Evolutionary conservation across 2,797 vertebrate species (phyloP), one percentile per base, ranked within the genome.

Genomic region (Clamator glandarius): DNA sequence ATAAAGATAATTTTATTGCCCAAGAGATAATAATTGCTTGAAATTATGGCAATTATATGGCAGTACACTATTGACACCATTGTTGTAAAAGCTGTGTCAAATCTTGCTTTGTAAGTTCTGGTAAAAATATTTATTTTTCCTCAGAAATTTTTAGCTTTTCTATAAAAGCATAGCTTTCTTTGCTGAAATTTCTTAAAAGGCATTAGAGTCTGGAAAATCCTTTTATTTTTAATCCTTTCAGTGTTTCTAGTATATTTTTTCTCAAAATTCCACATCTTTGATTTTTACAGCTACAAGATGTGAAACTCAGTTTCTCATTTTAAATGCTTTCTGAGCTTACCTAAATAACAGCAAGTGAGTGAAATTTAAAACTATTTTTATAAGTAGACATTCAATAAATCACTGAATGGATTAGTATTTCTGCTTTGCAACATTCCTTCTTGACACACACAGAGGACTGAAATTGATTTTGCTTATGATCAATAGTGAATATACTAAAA

Each of bases 1-100:
- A 96, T 80, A 83, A 94, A 96, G 96, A 24, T 82, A 73, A 48
- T 95, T 94, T 92, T 89, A 80, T 28, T 96, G 62, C 64, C n/a
- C 29, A 62, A 80, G 39, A 89, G 33, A 84, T 57, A 66, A 52
- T 88, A n/a, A 29, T 85, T 6, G 4, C 81, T 93, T 89, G 66
- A 96, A 84, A 90, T 28, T 46, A 19, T 59, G 77, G 13, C 28
- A 67, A 5, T 90, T 54, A 48, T 77, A 77, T 75, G 14, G 9
- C 63, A 55, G 29, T 48, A 33, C 23, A 57, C 46, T 73, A 23
- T 57, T 54, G 62, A 55, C 67, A 78, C 23, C 4, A 6, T 11
- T 92, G 42, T 69, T 87, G 48, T 81, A 84, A 93, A 94, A 90
- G 64, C 46, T 75, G 31, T 57, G 20, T 91, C 35, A 62, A 44